A percentile compares a stretch with the other conserved stretches of the same genome.
Evolutionary conservation across 2,888 invertebrate species (phyloP).

Genomic region (Xiphydria camelus): DNA sequence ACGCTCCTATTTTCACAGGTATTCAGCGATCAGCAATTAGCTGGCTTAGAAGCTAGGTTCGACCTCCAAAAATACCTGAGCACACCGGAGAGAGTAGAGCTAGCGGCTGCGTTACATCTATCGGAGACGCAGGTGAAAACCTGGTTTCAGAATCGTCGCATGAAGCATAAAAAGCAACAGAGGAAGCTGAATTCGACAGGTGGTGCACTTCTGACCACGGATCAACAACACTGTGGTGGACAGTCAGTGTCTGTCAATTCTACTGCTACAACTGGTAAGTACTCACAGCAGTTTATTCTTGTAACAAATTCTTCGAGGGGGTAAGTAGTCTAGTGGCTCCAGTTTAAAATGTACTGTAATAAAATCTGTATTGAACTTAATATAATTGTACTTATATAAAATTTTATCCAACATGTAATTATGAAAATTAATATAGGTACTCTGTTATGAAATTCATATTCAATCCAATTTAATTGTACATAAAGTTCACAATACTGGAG

Average conservation of each 20-base stretch:
- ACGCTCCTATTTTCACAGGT: constrained; percentile 35
- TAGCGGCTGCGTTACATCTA: constrained; percentile 88
- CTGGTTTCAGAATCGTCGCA: constrained; percentile 96
- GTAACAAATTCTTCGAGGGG: background rate
- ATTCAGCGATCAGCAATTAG: constrained; percentile 78
- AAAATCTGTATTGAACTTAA: background rate
- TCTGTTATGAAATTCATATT: too few species aligned
- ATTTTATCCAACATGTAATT: too few species aligned
- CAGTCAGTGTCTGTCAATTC: constrained; percentile 45
- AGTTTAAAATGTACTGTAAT: background rate
- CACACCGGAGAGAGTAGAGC: constrained; percentile 93
- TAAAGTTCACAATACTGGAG: too few species aligned
- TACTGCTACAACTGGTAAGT: constrained; percentile 49
- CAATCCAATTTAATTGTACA: too few species aligned
- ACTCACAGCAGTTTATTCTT: background rate
- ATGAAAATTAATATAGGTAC: too few species aligned
- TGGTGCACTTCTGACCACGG: constrained; percentile 28
- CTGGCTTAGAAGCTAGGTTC: constrained; percentile 91
- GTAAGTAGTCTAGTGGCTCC: too few species aligned
- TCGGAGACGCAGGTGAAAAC: constrained; percentile 98
- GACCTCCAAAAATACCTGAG: constrained; percentile 93
- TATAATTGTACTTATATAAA: constrained; percentile 11
- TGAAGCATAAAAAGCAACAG: constrained; percentile 95
- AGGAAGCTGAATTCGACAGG: constrained; percentile 62
- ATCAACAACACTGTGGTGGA: constrained; percentile 38